A percentile compares a stretch with the other conserved stretches of the same genome.
Conservation (phyloP, 2,888 invertebrate species). For the Lycia hirtaria region DNA sequence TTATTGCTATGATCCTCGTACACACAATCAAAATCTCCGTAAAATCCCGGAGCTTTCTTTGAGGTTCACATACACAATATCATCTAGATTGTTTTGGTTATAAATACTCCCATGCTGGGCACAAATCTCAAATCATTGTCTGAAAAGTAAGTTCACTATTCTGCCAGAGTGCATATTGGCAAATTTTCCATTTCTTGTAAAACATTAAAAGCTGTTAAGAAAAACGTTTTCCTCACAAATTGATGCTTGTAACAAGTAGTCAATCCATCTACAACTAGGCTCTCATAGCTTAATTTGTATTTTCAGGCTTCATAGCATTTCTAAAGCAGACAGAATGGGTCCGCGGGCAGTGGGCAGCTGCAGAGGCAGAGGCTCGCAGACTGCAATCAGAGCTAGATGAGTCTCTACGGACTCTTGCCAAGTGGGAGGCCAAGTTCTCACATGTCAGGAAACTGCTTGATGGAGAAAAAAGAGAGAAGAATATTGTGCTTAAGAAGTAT, state of each 20-base stretch:
- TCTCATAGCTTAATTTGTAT: neutral
- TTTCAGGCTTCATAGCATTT: slow-evolving; percentile 90
- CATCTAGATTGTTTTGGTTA: too few relatives aligned
- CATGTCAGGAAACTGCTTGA: slow-evolving; percentile 93
- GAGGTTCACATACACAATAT: too few relatives aligned
- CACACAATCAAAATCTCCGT: too few relatives aligned
- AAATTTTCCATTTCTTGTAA: too few relatives aligned
- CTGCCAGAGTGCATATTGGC: too few relatives aligned
- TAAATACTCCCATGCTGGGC: too few relatives aligned
- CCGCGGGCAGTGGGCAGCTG: slow-evolving; percentile 88
- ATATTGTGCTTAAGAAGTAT: slow-evolving; percentile 89
- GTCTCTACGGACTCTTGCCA: slow-evolving; percentile 89
- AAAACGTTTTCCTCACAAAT: too few relatives aligned
- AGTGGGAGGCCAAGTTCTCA: slow-evolving; percentile 92
- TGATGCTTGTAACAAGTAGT: neutral
- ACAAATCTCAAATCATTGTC: too few relatives aligned
- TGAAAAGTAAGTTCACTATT: too few relatives aligned
- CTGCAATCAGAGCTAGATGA: slow-evolving; percentile 89
- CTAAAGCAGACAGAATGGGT: slow-evolving; percentile 90
- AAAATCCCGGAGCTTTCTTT: too few relatives aligned
- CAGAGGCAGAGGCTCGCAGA: slow-evolving; percentile 89
- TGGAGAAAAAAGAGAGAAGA: slow-evolving; percentile 90
- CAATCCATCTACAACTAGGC: neutral
- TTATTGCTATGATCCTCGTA: too few relatives aligned
- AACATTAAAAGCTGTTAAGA: too few relatives aligned